Base-by-base conservation (phyloP, 2,797 vertebrate genomes). In the Myotis myotis region DNA sequence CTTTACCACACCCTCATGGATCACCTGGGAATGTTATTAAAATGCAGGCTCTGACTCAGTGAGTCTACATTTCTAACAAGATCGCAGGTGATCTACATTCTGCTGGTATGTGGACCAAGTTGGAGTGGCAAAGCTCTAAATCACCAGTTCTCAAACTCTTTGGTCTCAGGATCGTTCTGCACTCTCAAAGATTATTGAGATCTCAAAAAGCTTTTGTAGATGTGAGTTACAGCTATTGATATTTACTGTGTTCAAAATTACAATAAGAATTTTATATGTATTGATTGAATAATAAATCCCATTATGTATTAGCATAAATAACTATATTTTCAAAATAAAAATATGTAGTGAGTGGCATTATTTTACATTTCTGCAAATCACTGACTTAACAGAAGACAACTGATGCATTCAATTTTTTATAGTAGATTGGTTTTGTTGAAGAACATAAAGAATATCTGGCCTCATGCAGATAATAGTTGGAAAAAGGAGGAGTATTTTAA, bases 301-400 rank as follows among this genome's bases (percentile, higher is more conserved):
- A 60, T 78, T 82, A 64, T 64, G 30, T 64, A n/a, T 64, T 64
- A 64, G 62, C 62, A 64, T 64, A 64, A 64, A n/a, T 51, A 86
- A 47, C 36, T 60, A 22, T 68, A 23, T 83, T 78, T 94, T 60
- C 66, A 30, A 74, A 93, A 76, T 74, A 6, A 55, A 90, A 71
- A 92, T 60, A 66, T 38, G 60, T 55, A 92, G 47, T 57, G 15
- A 62, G 8, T 95, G 62, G 19, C 74, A 38, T 90, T 89, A 38
- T 78, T 87, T 87, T 95, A 81, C 28, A 19, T 78, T 79, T 96
- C 94, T 88, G 22, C 33, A 90, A 90, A 74, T 93, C 38, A 94
- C 76, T 91, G 28, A 70, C 36, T 82, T 93, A 89, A 86, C 64
- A 88, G 47, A 83, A 94, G 80, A 78, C 28, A 87, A 33, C n/a